These are phyloP conservation scores for Pseudotriccus pelzelni DNA, from an alignment of 2,797 vertebrate species.

Conservation along the genomic window DNA sequence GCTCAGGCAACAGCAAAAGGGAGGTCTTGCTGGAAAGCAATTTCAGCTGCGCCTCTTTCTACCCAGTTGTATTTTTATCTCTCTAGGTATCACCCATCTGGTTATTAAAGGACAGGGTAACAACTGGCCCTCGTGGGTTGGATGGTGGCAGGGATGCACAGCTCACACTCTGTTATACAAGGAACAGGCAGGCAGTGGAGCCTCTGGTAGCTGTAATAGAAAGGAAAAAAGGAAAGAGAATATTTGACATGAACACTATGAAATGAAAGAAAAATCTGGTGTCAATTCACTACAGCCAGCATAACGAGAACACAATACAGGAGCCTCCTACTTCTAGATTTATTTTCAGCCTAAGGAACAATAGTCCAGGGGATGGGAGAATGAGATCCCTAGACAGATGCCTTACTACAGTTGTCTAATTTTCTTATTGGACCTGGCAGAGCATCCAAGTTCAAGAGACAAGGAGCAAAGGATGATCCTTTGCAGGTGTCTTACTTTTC, in stretches of 20 bases:
- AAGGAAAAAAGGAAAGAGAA: not conserved
- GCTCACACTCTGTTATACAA: not conserved
- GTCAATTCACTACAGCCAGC: not conserved
- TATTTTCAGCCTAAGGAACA: not conserved
- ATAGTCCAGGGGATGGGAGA: not conserved
- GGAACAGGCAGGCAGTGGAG: not conserved
- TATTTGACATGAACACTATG: not conserved
- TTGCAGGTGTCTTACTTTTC: not conserved
- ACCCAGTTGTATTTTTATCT: not conserved
- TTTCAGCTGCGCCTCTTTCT: not conserved
- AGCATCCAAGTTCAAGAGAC: not conserved
- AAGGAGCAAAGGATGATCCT: not conserved
- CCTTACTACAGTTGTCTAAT: not conserved
- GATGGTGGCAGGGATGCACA: not conserved
- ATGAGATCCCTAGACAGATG: not conserved
- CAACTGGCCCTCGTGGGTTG: not conserved
- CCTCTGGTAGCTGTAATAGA: not conserved
- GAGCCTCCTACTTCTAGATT: not conserved
- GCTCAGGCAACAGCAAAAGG: not conserved
- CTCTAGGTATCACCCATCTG: not conserved
- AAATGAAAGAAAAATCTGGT: conserved; percentile 6
- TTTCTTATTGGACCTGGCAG: not conserved
- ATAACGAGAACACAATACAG: not conserved
- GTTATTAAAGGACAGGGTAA: not conserved
- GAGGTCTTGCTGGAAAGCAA: not conserved